Percentiles rank a stretch among this genome's conserved stretches.
These are phyloP conservation scores for Leptinotarsa juncta DNA, from an alignment of 2,888 invertebrate genomes.

Conservation along the genomic window DNA sequence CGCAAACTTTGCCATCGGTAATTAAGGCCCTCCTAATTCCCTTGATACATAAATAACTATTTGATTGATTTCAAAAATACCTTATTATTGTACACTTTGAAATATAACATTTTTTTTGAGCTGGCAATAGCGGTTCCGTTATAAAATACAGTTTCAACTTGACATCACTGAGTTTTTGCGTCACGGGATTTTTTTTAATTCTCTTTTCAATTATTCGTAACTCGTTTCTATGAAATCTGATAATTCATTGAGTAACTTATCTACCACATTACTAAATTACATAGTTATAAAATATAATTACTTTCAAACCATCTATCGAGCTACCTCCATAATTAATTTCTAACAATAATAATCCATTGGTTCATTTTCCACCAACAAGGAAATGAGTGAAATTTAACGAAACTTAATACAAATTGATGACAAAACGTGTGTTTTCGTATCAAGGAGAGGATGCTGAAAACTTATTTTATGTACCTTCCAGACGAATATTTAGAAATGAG, in stretches of 20 bases:
- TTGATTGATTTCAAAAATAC: too few species aligned
- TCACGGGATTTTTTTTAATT: background rate
- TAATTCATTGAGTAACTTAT: background rate
- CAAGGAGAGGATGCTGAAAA: too few species aligned
- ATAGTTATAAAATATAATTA: background rate
- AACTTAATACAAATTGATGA: background rate
- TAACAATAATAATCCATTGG: background rate
- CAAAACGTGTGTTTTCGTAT: background rate
- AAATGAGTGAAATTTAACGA: background rate
- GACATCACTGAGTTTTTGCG: background rate
- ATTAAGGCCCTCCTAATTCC: too few species aligned
- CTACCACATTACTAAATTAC: background rate
- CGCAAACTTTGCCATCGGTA: too few species aligned
- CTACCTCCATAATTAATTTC: background rate
- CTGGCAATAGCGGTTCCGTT: too few species aligned
- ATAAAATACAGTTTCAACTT: too few species aligned
- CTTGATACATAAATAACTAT: too few species aligned
- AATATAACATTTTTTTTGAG: too few species aligned
- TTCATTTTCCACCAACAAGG: background rate
- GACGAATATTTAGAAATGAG: too few species aligned
- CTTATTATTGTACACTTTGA: too few species aligned
- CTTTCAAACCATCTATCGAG: background rate
- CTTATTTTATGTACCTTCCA: too few species aligned
- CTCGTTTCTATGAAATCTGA: background rate
- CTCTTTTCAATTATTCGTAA: background rate